Conservation (phyloP, 2,113 vertebrate genomes). For the Cariama cristata region DNA sequence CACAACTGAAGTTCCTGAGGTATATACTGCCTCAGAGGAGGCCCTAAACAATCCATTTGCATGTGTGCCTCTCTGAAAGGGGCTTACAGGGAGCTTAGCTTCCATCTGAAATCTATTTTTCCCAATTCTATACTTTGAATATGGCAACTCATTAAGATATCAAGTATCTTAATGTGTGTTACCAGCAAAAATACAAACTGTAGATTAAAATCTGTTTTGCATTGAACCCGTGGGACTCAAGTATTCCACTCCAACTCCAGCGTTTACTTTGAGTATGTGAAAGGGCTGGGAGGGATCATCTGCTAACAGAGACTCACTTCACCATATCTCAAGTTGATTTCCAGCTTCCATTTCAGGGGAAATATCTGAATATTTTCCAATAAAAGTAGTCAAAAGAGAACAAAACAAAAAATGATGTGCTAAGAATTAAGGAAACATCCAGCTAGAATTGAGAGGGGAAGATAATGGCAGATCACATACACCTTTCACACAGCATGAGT, state of each 20-base stretch:
- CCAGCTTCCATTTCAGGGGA: slow-evolving; percentile 12
- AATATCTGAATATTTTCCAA: not conserved
- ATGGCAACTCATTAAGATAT: slow-evolving; percentile 45
- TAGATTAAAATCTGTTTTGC: slow-evolving; percentile 43
- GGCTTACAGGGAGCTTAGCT: not conserved
- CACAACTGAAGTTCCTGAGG: not conserved
- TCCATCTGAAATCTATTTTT: slow-evolving; percentile 56
- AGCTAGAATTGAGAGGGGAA: not conserved
- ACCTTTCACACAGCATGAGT: not conserved
- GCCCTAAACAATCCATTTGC: not conserved
- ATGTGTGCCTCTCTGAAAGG: not conserved
- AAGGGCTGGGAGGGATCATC: not conserved
- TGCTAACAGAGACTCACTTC: not conserved
- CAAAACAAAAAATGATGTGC: not conserved
- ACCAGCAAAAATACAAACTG: slow-evolving; percentile 33
- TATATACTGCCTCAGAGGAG: not conserved
- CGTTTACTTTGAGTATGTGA: not conserved
- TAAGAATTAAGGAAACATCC: not conserved
- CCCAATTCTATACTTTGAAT: not conserved
- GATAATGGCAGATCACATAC: not conserved
- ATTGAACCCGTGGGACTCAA: slow-evolving; percentile 22
- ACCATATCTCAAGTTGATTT: not conserved
- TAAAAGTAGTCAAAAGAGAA: not conserved
- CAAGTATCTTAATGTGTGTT: slow-evolving; percentile 31
- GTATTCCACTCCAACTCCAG: not conserved